These are phyloP conservation scores for Anagyrus pseudococci DNA, from an alignment of 2,888 invertebrate species.

Conservation along the genomic window DNA sequence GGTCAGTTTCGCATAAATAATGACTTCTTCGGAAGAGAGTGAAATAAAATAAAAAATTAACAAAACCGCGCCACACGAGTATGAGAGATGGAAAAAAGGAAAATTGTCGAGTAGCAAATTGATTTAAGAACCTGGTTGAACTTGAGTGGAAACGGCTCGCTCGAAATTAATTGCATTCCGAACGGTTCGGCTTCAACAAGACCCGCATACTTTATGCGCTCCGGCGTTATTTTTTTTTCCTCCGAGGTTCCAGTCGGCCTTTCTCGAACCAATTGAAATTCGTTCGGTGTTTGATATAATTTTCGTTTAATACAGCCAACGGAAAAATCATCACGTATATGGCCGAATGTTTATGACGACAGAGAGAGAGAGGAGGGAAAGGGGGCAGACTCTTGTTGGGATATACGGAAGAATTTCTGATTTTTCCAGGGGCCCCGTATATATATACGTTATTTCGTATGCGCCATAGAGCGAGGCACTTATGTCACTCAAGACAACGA, in stretches of 20 bases:
- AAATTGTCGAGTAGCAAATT: no score
- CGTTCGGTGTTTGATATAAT: constrained; percentile 14
- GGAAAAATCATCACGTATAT: constrained; percentile 35
- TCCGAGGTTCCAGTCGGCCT: background rate
- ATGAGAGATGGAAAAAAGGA: no score
- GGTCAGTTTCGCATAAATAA: no score
- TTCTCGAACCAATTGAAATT: constrained; percentile 2
- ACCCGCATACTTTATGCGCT: background rate
- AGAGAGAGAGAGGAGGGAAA: constrained; percentile 21
- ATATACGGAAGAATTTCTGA: constrained; percentile 34
- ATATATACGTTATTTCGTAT: constrained; percentile 43
- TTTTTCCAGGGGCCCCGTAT: constrained; percentile 28
- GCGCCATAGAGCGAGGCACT: constrained; percentile 44
- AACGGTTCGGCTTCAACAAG: background rate
- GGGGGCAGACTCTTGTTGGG: constrained; percentile 10
- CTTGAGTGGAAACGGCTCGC: no score
- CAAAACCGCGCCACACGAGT: no score
- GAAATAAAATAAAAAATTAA: no score
- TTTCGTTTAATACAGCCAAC: constrained; percentile 24
- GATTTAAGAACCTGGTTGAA: no score
- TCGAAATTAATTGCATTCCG: no score
- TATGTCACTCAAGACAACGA: constrained; percentile 50
- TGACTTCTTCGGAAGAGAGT: no score
- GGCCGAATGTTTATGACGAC: constrained; percentile 35
- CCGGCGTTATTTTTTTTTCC: background rate